Evolutionary conservation across 2,797 vertebrate genomes (phyloP), one percentile per base, ranked within the genome.

Genomic region (Heteromormyrus szaboi): DNA sequence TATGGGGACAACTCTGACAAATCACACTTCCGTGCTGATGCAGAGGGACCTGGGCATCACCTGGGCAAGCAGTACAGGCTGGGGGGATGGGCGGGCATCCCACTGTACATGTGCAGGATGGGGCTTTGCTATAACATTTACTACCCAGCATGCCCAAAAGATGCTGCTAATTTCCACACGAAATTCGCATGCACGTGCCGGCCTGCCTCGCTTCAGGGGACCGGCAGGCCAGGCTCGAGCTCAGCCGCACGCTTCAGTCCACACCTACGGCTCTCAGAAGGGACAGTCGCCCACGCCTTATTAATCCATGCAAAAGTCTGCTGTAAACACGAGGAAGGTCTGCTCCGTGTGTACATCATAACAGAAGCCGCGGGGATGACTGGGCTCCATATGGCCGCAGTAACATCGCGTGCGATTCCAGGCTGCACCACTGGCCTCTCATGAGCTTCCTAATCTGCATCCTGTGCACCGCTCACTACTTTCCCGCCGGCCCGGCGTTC

Each of bases 301-400:
- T 91, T 95, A 96, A 96, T 96, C 95, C 95, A 96, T 96, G 95
- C 95, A 92, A 92, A 92, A 92, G 93, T 92, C 93, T 93, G 93
- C 92, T 93, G 93, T 90, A 95, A 95, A 95, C 94, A 94, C 91
- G 90, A 88, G 91, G 90, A 90, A 88, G 91, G 88, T 85, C 84
- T 89, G 85, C 41, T 93, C 93, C 94, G 93, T 95, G 94, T 94
- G 94, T 93, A 94, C 93, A 94, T 93, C 93, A 91, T 91, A 91
- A 91, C 95, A 96, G 95, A 95, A 96, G 95, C 95, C 95, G 92
- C 50, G 11, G 7, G 50, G 48, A 79, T 96, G 95, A 96, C 96
- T 95, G 95, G 95, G 93, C 92, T 92, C 95, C 95, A 96, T 95
- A 96, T 95, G 96, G 94, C 95, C 94, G 12, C 12, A 11, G 37